Base-by-base conservation (phyloP, 2,888 invertebrate species). In the Ennomos quercinarius region DNA sequence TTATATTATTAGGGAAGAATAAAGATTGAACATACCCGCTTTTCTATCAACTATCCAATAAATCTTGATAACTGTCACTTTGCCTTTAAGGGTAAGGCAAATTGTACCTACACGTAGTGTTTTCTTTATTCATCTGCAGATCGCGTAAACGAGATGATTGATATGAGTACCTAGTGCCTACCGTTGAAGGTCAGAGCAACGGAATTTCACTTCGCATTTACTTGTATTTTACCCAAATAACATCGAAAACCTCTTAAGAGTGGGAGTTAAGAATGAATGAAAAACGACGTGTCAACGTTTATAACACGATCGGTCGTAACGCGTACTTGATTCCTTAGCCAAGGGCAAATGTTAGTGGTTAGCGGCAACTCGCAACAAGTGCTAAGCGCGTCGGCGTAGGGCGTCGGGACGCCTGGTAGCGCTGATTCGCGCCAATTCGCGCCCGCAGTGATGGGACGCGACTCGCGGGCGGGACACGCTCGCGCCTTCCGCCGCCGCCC, bases 401-500 rank as follows among this genome's bases (percentile, higher is more conserved):
- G 76, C 74, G 81, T 81, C 81, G 81, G 81, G 80, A 76, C 74
- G 59, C 64, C 70, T 70, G 65, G 76, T 80, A 56, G 56, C 57
- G 68, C 67, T 60, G 76, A 80, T 87, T 88, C 87, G 84, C 87
- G 88, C 86, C 87, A 86, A 83, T 74, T 81, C 77, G 73, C 81
- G 78, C 73, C 84, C 81, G 82, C 89, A 90, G 90, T 90, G 81
- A 79, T 81, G 82, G 86, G 83, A 88, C 81, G 82, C 84, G 81
- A 75, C 82, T 80, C 79, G 81, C 84, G 82, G 67, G 76, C 78
- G 86, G 87, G 85, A 84, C 87, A 85, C 83, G 80, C 75, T 76
- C 76, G 55, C 54, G 39, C 53, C 58, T 37, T 45, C 54, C 50
- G 76, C 73, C 64, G 43, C 63, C 69, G 66, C 61, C 74, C 74